A percentile compares a stretch with the other conserved stretches of the same genome.
phyloP scores from a whole-genome alignment of 2,797 vertebrate species.

The Linurgus olivaceus region DNA sequence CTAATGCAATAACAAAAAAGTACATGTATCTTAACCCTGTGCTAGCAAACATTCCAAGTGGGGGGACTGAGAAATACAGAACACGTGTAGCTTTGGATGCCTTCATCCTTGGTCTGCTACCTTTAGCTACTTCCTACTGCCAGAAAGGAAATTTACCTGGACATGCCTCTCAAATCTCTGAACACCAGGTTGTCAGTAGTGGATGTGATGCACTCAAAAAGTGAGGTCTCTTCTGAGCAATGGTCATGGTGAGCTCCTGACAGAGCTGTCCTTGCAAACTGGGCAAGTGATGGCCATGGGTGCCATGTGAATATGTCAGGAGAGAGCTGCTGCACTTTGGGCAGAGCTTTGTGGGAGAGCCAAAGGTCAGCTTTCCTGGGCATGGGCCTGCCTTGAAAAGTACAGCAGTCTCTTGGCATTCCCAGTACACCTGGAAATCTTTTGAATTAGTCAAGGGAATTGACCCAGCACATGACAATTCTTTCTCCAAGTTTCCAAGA shows the following conservation, averaged over 20 bases:
- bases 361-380: background rate
- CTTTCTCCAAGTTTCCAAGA: background rate
- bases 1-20: background rate
- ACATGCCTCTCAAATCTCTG: background rate
- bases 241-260: background rate
- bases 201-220: background rate
- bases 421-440: background rate
- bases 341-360: background rate
- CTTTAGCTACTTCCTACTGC: background rate
- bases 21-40: background rate
- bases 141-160: background rate
- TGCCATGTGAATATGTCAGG: background rate
- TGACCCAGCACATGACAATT: background rate
- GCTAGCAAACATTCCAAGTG: background rate
- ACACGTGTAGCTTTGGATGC: background rate
- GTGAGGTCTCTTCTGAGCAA: background rate
- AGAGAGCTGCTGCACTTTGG: background rate
- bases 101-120: background rate
- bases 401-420: background rate
- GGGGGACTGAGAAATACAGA: background rate
- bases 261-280: background rate
- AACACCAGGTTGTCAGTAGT: background rate
- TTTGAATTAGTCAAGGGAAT: background rate
- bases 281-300: rapidly evolving
- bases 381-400: background rate